phyloP scores from a whole-genome alignment of 1,140 invertebrate genomes.

The Eciton burchellii region DNA sequence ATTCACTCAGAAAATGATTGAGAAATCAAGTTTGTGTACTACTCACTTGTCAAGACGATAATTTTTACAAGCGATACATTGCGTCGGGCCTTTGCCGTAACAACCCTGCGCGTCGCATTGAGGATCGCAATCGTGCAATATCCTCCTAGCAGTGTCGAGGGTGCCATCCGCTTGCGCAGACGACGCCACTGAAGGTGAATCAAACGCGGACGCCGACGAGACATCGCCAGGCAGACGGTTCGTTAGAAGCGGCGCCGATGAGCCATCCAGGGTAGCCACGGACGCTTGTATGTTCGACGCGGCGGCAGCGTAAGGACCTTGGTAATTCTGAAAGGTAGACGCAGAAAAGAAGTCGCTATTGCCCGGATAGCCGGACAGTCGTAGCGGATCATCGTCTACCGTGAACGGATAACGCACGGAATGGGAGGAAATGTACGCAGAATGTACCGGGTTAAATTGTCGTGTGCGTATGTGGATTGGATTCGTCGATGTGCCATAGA shows the following conservation, averaged over 20 bases:
- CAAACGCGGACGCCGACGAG: slow-evolving; percentile 55
- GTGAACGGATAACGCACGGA: slow-evolving; percentile 81
- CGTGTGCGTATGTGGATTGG: slow-evolving; percentile 89
- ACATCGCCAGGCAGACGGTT: slow-evolving; percentile 81
- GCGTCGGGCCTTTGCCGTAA: slow-evolving; percentile 92
- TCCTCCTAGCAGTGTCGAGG: slow-evolving; percentile 87
- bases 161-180: slow-evolving; percentile 72
- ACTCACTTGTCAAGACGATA: slow-evolving; percentile 92
- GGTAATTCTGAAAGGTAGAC: slow-evolving; percentile 89
- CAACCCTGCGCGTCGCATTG: slow-evolving; percentile 93
- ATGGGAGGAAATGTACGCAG: slow-evolving; percentile 77
- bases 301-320: slow-evolving; percentile 89
- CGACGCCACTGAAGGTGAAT: slow-evolving; percentile 53
- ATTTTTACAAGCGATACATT: slow-evolving; percentile 92
- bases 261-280: slow-evolving; percentile 89
- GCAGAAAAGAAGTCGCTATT: slow-evolving; percentile 85
- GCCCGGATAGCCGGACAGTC: slow-evolving; percentile 86
- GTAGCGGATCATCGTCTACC: slow-evolving; percentile 81
- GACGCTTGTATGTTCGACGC: slow-evolving; percentile 90
- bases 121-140: slow-evolving; percentile 92
- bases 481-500: slow-evolving; percentile 95
- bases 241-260: slow-evolving; percentile 81
- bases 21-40: background rate
- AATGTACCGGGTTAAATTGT: slow-evolving; percentile 86
- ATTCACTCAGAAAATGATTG: too few species aligned